Evolutionary conservation across 2,797 vertebrate genomes (phyloP), one percentile per base, ranked within the genome.

Genomic region (Channallabes apus): DNA sequence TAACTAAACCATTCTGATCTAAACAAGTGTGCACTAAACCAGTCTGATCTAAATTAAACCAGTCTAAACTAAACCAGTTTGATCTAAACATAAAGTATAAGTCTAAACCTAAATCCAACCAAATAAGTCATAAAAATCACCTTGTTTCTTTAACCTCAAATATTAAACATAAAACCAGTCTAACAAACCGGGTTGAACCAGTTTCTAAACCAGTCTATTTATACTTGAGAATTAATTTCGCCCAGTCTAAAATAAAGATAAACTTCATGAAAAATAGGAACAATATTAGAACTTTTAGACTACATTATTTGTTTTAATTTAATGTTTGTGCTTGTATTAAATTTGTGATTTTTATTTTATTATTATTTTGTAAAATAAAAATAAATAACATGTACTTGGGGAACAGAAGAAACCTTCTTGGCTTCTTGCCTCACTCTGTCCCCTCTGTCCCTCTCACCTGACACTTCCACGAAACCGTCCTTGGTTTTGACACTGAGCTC

Each of bases 391-490:
- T 46, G 41, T 46, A 3, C 41, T 46, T 46, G 41, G 41, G 41
- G 41, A 46, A 46, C 41, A 46, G 41, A 46, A 11, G 41, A 11
- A 46, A 46, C 46, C 11, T 12, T 12, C 18, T 71, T 71, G 6
- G 51, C 8, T 27, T 7, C 46, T 54, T 51, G 5, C 8, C 0
- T 27, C 14, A 12, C n/a, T 56, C 24, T 56, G 17, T 56, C 18
- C 17, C 0, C 61, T n/a, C 8, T 38, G 22, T 79, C 22, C 20
- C 62, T 64, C 97, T 97, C 93, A 99, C 98, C 98, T 90, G 98
- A 99, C 76, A 99, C 98, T 90, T 99, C 98, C 56, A 99, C 97
- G 32, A 98, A 99, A 4, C 97, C 97, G 0, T 99, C 98, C 90
- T 95, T 98, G 69, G 98, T 99, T 92, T 97, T 99, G 84, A 99